These are phyloP conservation scores for Thelaira solivaga DNA, from an alignment of 2,888 invertebrate species.

Conservation along the genomic window DNA sequence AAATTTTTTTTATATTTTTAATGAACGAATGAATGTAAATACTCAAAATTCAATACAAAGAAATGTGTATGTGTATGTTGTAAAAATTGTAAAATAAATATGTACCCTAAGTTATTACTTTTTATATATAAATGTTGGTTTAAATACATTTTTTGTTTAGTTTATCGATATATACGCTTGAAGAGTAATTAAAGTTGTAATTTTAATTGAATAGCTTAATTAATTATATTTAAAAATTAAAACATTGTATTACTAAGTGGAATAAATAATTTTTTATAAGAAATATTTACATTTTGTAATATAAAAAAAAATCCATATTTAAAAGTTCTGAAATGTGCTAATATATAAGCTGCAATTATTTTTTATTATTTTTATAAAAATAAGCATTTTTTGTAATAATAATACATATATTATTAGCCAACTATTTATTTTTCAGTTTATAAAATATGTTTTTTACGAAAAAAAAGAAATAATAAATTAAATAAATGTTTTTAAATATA, in stretches of 20 bases:
- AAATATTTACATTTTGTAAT: conserved; percentile 10
- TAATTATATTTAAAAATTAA: conserved; percentile 18
- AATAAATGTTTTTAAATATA: conserved; percentile 24
- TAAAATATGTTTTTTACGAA: conserved; percentile 48
- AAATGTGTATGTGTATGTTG: conserved; percentile 5
- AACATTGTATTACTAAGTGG: conserved; percentile 7
- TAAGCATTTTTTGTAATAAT: conserved; percentile 46
- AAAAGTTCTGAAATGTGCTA: conserved; percentile 50
- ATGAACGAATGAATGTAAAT: conserved; percentile 45
- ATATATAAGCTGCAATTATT: conserved; percentile 58
- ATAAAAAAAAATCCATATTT: conserved; percentile 5
- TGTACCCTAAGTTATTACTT: background rate
- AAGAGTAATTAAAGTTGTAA: conserved; percentile 45
- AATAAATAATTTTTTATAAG: too few species aligned
- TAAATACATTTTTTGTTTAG: conserved; percentile 1
- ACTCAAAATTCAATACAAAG: conserved; percentile 23
- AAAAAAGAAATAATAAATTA: conserved; percentile 21
- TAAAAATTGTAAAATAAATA: conserved; percentile 45
- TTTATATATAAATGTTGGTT: background rate
- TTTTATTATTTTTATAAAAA: conserved; percentile 56
- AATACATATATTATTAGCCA: conserved; percentile 55
- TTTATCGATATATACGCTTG: conserved; percentile 31
- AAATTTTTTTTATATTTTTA: conserved; percentile 37
- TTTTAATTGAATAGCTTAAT: conserved; percentile 36
- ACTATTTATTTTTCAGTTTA: conserved; percentile 61